Evolutionary conservation across 2,888 invertebrate species (phyloP).

Genomic region (Andrena dorsata): DNA sequence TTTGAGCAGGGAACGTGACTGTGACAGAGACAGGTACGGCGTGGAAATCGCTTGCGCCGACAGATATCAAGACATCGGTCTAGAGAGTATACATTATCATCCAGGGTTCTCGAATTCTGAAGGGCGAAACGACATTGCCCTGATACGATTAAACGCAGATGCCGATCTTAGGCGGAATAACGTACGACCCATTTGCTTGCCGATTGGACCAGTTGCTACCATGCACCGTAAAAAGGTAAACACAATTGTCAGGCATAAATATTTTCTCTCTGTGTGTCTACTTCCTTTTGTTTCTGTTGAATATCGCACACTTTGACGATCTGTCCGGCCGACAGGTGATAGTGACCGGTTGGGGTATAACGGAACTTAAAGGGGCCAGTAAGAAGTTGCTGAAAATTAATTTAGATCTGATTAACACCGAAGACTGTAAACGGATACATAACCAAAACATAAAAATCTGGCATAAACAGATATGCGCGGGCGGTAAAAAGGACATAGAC

Average conservation of each 20-base stretch:
- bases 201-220: conserved; percentile 78
- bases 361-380: conserved; percentile 87
- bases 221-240: conserved; percentile 72
- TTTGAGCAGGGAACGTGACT: conserved; percentile 84
- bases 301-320: neutral
- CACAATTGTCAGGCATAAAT: neutral
- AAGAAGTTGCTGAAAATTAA: conserved; percentile 52
- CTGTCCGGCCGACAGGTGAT: conserved; percentile 82
- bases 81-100: conserved; percentile 86
- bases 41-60: conserved; percentile 83
- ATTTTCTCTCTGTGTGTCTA: neutral
- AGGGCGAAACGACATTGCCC: conserved; percentile 88
- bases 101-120: conserved; percentile 85
- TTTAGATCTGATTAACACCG: no score
- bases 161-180: conserved; percentile 85
- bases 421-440: no score
- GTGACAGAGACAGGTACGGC: conserved; percentile 85
- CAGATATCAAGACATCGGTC: conserved; percentile 86
- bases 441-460: no score
- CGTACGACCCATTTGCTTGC: conserved; percentile 86
- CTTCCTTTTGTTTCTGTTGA: neutral
- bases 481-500: no score
- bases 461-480: no score
- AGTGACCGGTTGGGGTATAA: conserved; percentile 92
- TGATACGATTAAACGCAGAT: conserved; percentile 86